phyloP scores from a whole-genome alignment of 2,797 vertebrate genomes.

The Pseudopleuronectes americanus region DNA sequence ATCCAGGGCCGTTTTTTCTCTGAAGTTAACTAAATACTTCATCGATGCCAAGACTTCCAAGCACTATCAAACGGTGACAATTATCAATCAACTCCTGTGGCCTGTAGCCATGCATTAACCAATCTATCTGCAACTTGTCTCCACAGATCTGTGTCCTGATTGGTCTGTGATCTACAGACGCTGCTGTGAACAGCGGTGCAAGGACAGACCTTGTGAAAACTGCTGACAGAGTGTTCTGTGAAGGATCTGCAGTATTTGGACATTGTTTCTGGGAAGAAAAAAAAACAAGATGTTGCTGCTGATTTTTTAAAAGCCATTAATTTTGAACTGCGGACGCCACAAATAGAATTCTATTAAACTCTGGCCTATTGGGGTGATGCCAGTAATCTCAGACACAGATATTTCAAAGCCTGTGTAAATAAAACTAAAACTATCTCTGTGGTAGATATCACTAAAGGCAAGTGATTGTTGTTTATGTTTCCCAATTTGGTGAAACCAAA shows the following conservation, averaged over 20 bases:
- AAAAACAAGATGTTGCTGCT: neutral
- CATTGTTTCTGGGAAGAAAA: constrained; percentile 5
- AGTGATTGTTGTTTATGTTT: neutral
- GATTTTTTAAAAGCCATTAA: constrained; percentile 3
- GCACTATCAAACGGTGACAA: neutral
- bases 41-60: constrained; percentile 19
- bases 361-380: neutral
- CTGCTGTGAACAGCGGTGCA: neutral
- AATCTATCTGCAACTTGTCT: neutral
- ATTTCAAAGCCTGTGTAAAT: constrained; percentile 11
- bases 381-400: constrained; percentile 8
- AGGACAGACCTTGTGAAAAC: constrained; percentile 2
- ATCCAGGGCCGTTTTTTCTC: constrained; percentile 6
- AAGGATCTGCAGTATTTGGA: neutral
- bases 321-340: constrained; percentile 2
- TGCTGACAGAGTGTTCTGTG: constrained; percentile 5
- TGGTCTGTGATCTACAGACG: constrained; percentile 8
- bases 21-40: constrained; percentile 29
- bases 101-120: constrained; percentile 1
- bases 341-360: constrained; percentile 32
- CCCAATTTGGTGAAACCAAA: neutral
- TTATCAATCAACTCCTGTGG: neutral
- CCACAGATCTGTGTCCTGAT: constrained; percentile 10
- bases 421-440: constrained; percentile 15
- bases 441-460: neutral